Percentiles rank a stretch among this genome's conserved stretches.
These are phyloP conservation scores for Doryteuthis pealeii DNA, from an alignment of 1,140 invertebrate genomes.

Conservation along the genomic window DNA sequence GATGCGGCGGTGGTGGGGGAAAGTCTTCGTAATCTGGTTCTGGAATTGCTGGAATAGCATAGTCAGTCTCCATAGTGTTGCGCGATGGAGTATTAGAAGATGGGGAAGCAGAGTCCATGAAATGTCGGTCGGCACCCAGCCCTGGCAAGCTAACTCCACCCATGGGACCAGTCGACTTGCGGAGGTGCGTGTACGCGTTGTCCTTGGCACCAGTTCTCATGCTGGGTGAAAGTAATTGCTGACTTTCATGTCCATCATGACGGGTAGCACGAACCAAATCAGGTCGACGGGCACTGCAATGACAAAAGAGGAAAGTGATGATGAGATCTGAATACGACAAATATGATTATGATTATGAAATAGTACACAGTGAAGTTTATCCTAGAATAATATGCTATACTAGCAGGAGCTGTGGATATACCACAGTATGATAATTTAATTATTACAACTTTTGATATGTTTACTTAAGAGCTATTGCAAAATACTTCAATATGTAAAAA, in stretches of 20 bases:
- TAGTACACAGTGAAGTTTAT: too few species aligned
- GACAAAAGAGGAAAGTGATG: background rate
- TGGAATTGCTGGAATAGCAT: constrained; percentile 4
- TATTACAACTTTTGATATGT: too few species aligned
- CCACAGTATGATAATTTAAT: too few species aligned
- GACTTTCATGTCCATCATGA: constrained; percentile 11
- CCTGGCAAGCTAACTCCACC: constrained; percentile 8
- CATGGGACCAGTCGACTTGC: background rate
- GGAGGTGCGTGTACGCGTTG: constrained; percentile 2
- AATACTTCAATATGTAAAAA: too few species aligned
- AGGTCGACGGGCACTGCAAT: background rate
- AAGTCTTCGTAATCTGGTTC: constrained; percentile 11
- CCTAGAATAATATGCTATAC: too few species aligned
- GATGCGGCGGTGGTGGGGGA: constrained; percentile 1
- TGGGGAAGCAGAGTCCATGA: background rate
- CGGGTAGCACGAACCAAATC: constrained; percentile 3
- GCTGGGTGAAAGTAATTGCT: constrained; percentile 11
- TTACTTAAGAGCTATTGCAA: too few species aligned
- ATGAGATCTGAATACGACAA: background rate
- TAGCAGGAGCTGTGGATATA: too few species aligned
- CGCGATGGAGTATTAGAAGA: constrained; percentile 10
- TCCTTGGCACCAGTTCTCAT: background rate
- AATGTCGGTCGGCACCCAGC: background rate
- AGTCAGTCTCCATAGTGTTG: constrained; percentile 12
- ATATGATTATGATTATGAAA: too few species aligned